Evolutionary conservation across 2,888 invertebrate genomes (phyloP), one percentile per base, ranked within the genome.

Genomic region (Troides helena): DNA sequence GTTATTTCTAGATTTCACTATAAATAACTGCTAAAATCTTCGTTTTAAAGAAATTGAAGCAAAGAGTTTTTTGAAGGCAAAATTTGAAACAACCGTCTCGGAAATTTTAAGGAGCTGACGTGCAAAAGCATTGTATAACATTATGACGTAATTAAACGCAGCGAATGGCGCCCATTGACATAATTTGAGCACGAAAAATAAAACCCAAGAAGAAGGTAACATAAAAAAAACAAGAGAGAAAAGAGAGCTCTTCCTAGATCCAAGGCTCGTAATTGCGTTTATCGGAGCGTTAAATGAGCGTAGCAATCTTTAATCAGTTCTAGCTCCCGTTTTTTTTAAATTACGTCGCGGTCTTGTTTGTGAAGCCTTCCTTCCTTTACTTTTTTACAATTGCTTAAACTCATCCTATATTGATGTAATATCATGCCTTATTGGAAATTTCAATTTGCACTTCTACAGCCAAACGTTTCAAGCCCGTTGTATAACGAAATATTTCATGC

Each of bases 211-310:
- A 78, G 80, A 74, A 78, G 81, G 75, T 77, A 75, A 75, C 74
- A 80, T 81, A 80, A 81, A 81, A 73, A 72, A 83, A 81, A 78
- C 71, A 73, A 77, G 80, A 83, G 80, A 77, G 80, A 74, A 81
- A 79, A 82, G 76, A 78, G 77, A 76, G 80, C 78, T 80, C 82
- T 82, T 81, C 82, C 78, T 81, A 81, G 81, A 81, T 80, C 80
- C 80, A 76, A 72, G 76, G 75, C 78, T 79, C 81, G 83, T 89
- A 89, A 90, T 90, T 90, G 85, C 81, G 89, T 90, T 87, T 89
- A 90, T 89, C 86, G 86, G 81, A 86, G 85, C 90, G 88, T 83
- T 85, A 90, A 91, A 92, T 88, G 88, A 89, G 88, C 85, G 83
- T 82, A 88, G 87, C 89, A 87, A 88, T 87, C 85, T 89, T 84